Percentiles rank a stretch among this genome's conserved stretches.
phyloP scores from a whole-genome alignment of 2,888 invertebrate genomes.

The Sepiola atlantica region DNA sequence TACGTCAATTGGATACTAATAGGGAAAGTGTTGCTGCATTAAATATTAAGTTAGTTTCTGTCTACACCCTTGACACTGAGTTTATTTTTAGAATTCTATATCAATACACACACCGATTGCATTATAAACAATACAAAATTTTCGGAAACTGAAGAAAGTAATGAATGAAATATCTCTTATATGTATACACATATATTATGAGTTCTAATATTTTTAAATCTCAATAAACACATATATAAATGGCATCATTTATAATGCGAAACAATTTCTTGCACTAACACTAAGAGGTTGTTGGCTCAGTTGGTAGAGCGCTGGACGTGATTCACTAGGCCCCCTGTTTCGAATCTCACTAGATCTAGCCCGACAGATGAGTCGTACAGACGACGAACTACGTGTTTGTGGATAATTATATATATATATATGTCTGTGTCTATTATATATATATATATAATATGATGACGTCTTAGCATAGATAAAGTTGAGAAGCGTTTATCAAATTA shows the following conservation, averaged over 20 bases:
- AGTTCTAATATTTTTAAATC: not conserved
- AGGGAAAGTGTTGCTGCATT: not conserved
- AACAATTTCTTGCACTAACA: too few relatives aligned
- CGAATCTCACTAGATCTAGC: too few relatives aligned
- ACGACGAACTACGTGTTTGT: too few relatives aligned
- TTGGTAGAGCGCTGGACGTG: too few relatives aligned
- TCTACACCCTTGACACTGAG: not conserved
- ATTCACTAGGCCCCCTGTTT: too few relatives aligned
- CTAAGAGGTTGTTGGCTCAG: too few relatives aligned
- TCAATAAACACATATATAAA: not conserved
- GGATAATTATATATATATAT: slow-evolving; percentile 2
- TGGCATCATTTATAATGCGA: not conserved
- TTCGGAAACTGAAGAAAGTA: not conserved
- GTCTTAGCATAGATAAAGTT: not conserved
- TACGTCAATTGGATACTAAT: not conserved
- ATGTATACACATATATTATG: too few relatives aligned
- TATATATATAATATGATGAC: not conserved
- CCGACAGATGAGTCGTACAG: too few relatives aligned
- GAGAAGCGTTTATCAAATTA: not conserved
- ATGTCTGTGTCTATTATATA: not conserved
- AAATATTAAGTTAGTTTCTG: not conserved
- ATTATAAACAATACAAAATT: not conserved
- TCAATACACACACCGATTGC: not conserved
- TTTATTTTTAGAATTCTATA: not conserved
- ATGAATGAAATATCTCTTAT: not conserved